Evolutionary conservation across 2,888 invertebrate genomes (phyloP), one percentile per base, ranked within the genome.

Genomic region (Coecobrya sp.): DNA sequence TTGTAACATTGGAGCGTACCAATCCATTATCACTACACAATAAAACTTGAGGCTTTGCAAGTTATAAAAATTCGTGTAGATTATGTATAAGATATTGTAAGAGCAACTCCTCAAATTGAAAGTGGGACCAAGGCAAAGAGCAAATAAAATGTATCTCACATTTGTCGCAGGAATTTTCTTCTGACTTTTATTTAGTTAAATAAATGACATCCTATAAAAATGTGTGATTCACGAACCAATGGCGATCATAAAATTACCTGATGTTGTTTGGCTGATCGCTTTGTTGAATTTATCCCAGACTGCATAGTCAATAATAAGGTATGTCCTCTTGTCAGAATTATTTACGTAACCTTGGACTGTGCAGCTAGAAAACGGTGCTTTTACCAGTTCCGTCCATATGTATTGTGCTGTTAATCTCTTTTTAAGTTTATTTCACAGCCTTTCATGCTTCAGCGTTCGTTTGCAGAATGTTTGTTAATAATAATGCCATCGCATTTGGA

Each of bases 131-230:
- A 73, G 73, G 73, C 42, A 10, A 73, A 73, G 36, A n/a, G 8
- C 19, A 59, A 19, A 59, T 2, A 22, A n/a, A 52, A 52, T 3
- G 11, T 2, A 62, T 19, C 2, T 59, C 19, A 19, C n/a, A 42
- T 73, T 73, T 73, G 42, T 73, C 73, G n/a, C 73, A 42, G 19
- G 73, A 73, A 42, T 8, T 73, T 42, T 1, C 36, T 19, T 19
- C 42, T 36, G 16, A 30, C 30, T 13, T 36, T 16, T n/a, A 30
- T 16, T 5, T 65, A 36, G 36, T 36, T 36, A 36, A 36, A 36
- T n/a, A 42, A 73, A 19, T 73, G 73, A 42, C 73, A 73, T 19
- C 73, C 42, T 11, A 73, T 73, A 42, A 59, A 73, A 73, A 73
- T 45, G 8, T 42, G 36, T 42, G 73, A 73, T 19, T 73, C 27